phyloP scores from a whole-genome alignment of 2,113 vertebrate species.

The Columbina picui region DNA sequence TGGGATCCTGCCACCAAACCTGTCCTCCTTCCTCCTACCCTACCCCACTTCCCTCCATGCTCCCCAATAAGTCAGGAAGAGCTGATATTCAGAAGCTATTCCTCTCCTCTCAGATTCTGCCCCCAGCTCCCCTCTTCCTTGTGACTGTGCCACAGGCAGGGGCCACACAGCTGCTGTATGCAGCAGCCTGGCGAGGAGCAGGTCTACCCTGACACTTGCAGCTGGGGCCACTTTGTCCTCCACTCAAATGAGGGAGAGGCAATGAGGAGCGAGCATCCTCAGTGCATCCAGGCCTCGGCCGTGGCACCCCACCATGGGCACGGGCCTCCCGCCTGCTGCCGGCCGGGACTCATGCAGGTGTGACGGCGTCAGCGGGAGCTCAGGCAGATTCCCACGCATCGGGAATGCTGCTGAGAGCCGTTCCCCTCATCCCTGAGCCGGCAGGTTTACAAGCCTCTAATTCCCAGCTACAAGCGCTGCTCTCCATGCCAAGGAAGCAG shows the following conservation, averaged over 20 bases:
- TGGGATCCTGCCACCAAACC: not conserved
- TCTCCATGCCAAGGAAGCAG: constrained; percentile 75
- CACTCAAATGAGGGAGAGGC: not conserved
- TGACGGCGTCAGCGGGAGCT: accelerated
- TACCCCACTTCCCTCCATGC: accelerated
- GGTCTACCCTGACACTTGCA: not conserved
- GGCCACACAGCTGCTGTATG: not conserved
- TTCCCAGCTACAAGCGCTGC: constrained; percentile 67
- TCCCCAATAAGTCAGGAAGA: not conserved
- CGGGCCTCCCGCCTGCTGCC: accelerated
- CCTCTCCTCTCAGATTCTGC: not conserved
- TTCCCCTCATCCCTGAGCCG: not conserved
- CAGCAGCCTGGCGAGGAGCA: not conserved
- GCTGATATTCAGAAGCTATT: not conserved
- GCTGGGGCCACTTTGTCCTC: not conserved
- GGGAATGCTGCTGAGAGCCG: not conserved
- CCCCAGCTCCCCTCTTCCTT: not conserved
- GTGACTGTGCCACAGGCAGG: not conserved
- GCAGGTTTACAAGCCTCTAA: constrained; percentile 69
- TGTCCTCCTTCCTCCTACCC: not conserved
- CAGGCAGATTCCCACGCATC: not conserved
- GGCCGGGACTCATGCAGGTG: not conserved
- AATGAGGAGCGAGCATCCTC: not conserved
- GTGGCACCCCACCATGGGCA: accelerated
- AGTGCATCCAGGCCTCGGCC: not conserved